phyloP scores from a whole-genome alignment of 2,113 vertebrate species.

The Suricata suricatta region DNA sequence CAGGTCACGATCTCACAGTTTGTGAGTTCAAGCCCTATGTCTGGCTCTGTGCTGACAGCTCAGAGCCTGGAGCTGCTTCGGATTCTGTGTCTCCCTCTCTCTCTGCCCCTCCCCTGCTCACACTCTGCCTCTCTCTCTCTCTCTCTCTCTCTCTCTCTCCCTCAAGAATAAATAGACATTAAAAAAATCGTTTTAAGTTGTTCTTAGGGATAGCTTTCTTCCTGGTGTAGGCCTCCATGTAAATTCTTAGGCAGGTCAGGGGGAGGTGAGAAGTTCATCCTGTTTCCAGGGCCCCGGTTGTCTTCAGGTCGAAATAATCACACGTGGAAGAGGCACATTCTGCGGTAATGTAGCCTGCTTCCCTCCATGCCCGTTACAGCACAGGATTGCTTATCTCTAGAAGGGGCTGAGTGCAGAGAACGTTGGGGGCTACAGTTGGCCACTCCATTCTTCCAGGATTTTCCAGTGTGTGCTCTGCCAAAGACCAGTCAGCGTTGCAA shows the following conservation, averaged over 20 bases:
- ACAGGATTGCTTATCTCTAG: background rate
- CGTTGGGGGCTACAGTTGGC: background rate
- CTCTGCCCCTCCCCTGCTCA: too few relatives aligned
- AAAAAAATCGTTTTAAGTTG: background rate
- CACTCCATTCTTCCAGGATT: background rate
- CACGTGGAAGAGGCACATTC: background rate
- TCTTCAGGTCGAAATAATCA: background rate
- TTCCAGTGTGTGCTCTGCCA: background rate
- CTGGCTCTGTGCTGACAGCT: too few relatives aligned
- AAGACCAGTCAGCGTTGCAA: background rate
- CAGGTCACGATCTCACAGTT: too few relatives aligned
- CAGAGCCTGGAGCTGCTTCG: too few relatives aligned
- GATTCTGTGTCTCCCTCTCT: too few relatives aligned
- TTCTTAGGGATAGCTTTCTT: background rate
- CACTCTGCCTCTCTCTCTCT: too few relatives aligned
- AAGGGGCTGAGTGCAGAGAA: background rate
- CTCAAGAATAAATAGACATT: too few relatives aligned
- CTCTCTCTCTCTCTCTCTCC: too few relatives aligned
- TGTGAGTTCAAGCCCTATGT: too few relatives aligned
- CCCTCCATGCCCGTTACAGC: background rate
- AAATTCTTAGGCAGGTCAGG: background rate
- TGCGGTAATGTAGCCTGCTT: background rate
- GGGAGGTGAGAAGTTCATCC: background rate
- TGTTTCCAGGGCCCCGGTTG: background rate
- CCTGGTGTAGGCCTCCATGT: background rate